Conservation (phyloP, 2,113 vertebrate genomes). For the Alaudala cheleensis region DNA sequence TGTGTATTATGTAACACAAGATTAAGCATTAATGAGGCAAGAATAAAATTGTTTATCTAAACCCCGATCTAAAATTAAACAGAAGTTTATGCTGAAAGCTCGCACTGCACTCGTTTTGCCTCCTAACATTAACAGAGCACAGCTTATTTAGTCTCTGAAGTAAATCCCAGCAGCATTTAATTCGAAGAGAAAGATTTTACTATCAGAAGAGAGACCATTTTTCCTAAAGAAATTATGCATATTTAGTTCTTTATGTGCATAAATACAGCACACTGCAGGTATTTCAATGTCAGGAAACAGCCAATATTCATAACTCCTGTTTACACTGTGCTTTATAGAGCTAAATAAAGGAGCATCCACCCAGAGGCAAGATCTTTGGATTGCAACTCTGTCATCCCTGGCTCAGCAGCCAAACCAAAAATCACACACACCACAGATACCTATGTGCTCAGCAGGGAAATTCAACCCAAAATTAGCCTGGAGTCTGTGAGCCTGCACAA, state of each 20-base stretch:
- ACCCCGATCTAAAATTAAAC: conserved; percentile 63
- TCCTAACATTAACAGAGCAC: conserved; percentile 32
- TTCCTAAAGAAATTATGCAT: conserved; percentile 10
- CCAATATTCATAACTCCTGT: not conserved
- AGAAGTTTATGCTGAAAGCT: conserved; percentile 50
- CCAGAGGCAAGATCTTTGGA: not conserved
- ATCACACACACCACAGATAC: not conserved
- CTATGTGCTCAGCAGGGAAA: not conserved
- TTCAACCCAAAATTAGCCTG: not conserved
- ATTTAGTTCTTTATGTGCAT: not conserved
- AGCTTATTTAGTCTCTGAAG: conserved; percentile 25
- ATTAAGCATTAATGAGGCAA: conserved; percentile 69
- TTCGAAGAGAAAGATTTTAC: not conserved
- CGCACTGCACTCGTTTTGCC: conserved; percentile 23
- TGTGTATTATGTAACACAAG: conserved; percentile 64
- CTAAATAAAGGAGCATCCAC: conserved; percentile 1
- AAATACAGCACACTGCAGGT: not conserved
- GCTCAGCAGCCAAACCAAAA: conserved; percentile 21
- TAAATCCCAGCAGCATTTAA: conserved; percentile 7
- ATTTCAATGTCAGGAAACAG: not conserved
- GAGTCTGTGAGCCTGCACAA: not conserved
- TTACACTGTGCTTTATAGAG: not conserved
- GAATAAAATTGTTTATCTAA: conserved; percentile 70
- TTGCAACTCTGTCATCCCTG: not conserved
- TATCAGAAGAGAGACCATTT: not conserved